Evolutionary conservation across 1,140 invertebrate genomes (phyloP), one percentile per base, ranked within the genome.

Genomic region (Rhopalosiphum padi): DNA sequence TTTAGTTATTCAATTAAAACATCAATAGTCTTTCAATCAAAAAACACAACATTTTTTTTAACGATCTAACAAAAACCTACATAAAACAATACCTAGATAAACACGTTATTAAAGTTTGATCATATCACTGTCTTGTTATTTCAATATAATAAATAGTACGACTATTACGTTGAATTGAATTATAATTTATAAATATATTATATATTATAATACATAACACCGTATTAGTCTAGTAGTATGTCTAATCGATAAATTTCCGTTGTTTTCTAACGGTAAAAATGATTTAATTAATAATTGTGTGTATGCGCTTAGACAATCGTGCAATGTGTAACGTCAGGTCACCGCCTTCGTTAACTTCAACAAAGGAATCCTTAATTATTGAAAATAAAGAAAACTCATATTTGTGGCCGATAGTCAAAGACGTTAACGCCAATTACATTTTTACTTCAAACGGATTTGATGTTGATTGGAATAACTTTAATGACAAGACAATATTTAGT

Each of bases 381-480:
- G 90, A 82, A 77, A 82, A 77, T 77, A 46, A 35, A 43, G 90
- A 91, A 91, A 91, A 91, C 8, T n/a, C 25, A 82, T 43, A 48
- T 43, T 48, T 48, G 46, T 91, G 90, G 90, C 46, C 11, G 1
- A 23, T 35, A 48, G n/a, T 82, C 21, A 91, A 91, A 77, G 43
- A 91, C 21, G 43, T 46, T 15, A 91, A 0, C 22, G 60, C 90
- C 35, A 91, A 91, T 77, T 91, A 48, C n/a, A 18, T 91, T 7
- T 91, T 91, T 77, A 91, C 60, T 7, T 82, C 55, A n/a, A 82
- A 82, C n/a, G 30, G 30, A 43, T 82, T 35, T n/a, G 35, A 35
- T 77, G n/a, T 77, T 43, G 23, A n/a, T 82, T 91, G 1, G 0
- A 91, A 48, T 35, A 82, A 30, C 23, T 35, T 37, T 22, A 82